Evolutionary conservation across 2,797 vertebrate species (phyloP).

Genomic region (Holocentrus rufus): DNA sequence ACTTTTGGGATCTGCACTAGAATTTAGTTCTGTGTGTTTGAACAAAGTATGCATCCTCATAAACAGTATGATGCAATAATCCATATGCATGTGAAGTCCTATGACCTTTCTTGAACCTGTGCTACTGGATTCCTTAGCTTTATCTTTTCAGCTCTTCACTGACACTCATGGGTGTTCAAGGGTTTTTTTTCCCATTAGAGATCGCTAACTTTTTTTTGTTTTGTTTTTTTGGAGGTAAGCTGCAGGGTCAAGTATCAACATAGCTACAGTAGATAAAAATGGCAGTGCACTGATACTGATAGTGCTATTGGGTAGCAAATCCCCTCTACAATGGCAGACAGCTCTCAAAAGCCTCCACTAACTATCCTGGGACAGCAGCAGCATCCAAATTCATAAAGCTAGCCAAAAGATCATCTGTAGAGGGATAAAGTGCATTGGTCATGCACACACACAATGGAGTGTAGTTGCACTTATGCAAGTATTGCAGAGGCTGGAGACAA

Average conservation of each 20-base stretch:
- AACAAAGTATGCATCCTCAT: too few relatives aligned
- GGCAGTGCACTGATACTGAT: slow-evolving; percentile 25
- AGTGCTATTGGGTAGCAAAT: slow-evolving; percentile 43
- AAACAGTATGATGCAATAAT: too few relatives aligned
- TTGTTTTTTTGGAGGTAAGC: background rate
- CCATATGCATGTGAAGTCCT: too few relatives aligned
- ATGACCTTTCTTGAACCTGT: too few relatives aligned
- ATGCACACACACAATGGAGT: background rate
- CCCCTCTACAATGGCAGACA: slow-evolving; percentile 33
- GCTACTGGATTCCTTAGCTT: too few relatives aligned
- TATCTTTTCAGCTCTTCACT: too few relatives aligned
- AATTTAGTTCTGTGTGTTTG: too few relatives aligned
- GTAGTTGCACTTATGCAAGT: background rate
- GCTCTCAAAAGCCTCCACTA: slow-evolving; percentile 50
- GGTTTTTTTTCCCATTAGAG: too few relatives aligned
- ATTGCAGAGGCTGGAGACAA: background rate
- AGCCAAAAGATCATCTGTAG: background rate
- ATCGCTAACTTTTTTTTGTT: too few relatives aligned
- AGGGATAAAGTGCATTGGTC: slow-evolving; percentile 3
- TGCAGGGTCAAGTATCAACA: slow-evolving; percentile 9
- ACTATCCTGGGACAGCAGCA: slow-evolving; percentile 28
- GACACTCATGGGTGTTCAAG: too few relatives aligned
- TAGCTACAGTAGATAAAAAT: slow-evolving; percentile 65
- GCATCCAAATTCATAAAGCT: slow-evolving; percentile 3
- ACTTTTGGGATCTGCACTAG: too few relatives aligned